Conservation (phyloP, 2,113 vertebrate genomes). For the Fregata magnificens region DNA sequence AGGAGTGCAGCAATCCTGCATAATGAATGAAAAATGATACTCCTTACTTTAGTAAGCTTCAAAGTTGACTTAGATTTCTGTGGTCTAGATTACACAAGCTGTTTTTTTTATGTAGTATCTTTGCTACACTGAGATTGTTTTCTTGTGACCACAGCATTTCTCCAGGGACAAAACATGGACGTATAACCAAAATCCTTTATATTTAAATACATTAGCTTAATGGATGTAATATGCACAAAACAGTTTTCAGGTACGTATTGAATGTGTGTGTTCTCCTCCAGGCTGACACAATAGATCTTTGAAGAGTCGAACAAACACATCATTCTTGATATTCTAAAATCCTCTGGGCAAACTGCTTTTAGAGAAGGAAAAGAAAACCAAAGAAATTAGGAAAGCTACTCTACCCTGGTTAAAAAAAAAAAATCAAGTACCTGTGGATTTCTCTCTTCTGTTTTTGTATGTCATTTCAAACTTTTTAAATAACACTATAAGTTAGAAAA, state of each 20-base stretch:
- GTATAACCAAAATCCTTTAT: neutral
- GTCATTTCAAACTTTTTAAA: neutral
- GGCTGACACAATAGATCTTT: neutral
- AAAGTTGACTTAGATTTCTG: neutral
- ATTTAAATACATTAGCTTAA: neutral
- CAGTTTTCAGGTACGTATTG: neutral
- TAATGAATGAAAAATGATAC: neutral
- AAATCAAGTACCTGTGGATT: neutral
- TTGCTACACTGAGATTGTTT: neutral
- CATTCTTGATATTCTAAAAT: neutral
- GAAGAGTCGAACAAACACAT: neutral
- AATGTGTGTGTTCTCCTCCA: neutral
- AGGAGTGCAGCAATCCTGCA: neutral
- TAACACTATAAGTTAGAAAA: slow-evolving; percentile 20
- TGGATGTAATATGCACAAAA: neutral
- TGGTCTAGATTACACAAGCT: neutral
- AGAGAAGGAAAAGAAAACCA: neutral
- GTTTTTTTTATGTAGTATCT: neutral
- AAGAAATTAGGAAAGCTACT: neutral
- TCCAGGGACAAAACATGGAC: neutral
- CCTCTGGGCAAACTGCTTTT: neutral
- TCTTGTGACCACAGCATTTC: neutral
- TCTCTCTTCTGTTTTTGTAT: neutral
- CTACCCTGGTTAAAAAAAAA: neutral
- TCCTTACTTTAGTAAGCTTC: neutral